A percentile compares a stretch with the other conserved stretches of the same genome.
These are phyloP conservation scores for Corapipo altera DNA, from an alignment of 2,113 vertebrate genomes.

Conservation along the genomic window DNA sequence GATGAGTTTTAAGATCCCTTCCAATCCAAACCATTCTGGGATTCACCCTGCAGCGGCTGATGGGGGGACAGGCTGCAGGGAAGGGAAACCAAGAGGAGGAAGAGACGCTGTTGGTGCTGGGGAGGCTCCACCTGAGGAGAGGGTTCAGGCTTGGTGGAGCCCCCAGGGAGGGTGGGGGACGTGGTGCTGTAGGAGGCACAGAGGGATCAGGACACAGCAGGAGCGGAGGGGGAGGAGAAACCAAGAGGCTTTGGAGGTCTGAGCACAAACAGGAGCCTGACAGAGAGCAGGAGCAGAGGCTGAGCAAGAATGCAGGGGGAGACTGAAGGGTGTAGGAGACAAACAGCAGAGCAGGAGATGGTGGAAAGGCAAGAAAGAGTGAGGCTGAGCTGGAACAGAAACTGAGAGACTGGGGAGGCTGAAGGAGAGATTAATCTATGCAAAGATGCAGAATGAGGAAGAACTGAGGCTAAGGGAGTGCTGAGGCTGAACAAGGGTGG, in stretches of 20 bases:
- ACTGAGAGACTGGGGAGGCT: accelerated
- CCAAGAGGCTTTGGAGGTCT: not conserved
- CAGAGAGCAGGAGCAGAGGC: not conserved
- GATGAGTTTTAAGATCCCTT: not conserved
- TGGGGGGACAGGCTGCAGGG: not conserved
- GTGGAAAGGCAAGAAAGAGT: not conserved
- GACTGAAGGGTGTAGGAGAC: not conserved
- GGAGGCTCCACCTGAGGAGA: not conserved
- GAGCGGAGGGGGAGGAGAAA: not conserved
- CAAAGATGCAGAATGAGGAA: not conserved
- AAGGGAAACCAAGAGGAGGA: not conserved
- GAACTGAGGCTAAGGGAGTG: not conserved
- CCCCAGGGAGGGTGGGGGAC: not conserved
- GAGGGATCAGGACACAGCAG: not conserved
- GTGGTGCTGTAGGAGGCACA: not conserved
- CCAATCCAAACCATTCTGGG: not conserved
- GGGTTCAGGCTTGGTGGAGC: not conserved
- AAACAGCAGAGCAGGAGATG: accelerated
- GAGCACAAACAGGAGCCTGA: not conserved
- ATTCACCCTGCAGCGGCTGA: not conserved
- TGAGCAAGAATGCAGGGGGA: not conserved
- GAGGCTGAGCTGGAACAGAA: not conserved
- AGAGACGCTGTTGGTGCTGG: not conserved
- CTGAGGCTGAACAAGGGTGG: not conserved
- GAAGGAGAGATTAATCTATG: accelerated